Conservation (phyloP, 2,113 vertebrate species). For the Craseonycteris thonglongyai region DNA sequence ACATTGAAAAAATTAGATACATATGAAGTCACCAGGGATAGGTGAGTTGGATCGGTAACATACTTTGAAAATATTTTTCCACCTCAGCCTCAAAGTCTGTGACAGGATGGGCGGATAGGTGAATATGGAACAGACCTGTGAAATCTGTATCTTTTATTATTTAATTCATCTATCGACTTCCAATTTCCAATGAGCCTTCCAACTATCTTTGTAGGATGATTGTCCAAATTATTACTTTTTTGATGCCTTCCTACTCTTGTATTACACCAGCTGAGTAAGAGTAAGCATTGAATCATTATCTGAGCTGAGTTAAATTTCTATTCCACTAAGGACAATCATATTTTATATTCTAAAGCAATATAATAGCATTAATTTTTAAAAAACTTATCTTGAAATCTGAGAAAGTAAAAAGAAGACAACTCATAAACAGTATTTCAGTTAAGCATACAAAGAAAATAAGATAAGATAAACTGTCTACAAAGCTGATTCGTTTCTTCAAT, state of each 20-base stretch:
- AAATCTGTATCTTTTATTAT: not conserved
- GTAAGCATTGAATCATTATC: not conserved
- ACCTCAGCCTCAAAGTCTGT: not conserved
- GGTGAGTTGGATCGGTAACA: not conserved
- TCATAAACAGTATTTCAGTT: not conserved
- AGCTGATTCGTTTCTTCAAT: not conserved
- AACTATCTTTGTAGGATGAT: not conserved
- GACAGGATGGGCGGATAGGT: not conserved
- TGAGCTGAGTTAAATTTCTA: not conserved
- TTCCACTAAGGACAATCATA: not conserved
- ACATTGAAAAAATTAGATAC: not conserved
- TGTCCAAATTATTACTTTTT: not conserved
- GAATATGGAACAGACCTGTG: accelerated
- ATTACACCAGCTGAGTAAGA: not conserved
- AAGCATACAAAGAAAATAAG: not conserved
- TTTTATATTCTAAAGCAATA: not conserved
- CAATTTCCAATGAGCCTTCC: not conserved
- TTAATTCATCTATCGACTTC: not conserved
- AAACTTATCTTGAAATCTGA: not conserved
- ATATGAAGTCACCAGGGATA: not conserved
- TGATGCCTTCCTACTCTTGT: not conserved
- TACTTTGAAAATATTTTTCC: not conserved
- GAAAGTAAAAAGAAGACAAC: not conserved
- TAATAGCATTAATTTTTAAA: not conserved
- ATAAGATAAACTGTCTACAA: not conserved